Base-by-base conservation (phyloP, 2,113 vertebrate genomes). In the Podocnemis expansa region DNA sequence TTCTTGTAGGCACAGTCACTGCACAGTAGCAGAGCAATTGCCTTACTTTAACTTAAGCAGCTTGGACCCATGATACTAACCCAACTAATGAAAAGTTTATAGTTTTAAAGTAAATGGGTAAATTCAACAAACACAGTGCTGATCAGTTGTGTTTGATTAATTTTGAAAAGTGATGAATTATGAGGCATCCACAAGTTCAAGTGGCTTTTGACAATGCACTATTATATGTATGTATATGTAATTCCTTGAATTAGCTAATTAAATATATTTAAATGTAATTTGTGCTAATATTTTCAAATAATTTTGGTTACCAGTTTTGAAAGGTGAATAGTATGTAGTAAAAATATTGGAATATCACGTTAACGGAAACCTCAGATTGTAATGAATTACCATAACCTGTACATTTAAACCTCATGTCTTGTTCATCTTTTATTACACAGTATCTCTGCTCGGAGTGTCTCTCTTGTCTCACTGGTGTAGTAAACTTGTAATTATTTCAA, bases 61-160 rank as follows among this genome's bases (percentile, higher is more conserved):
- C 41, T 73, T 75, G 38, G 70, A 43, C 22, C 38, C 70, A 22
- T 43, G 24, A 13, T 84, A 73, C 89, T 82, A 89, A 92, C n/a
- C 88, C 67, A 80, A 70, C 78, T 91, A 92, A 96, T 95, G 87
- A 96, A 93, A 80, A 85, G 47, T 78, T 85, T 8, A n/a, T 73
- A 63, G 70, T 84, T 0, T 0, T 85, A 85, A 92, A 94, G 94
- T 31, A 31, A 47, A 49, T 63, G 17, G 93, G 55, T 38, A 78
- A 70, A 87, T 94, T 89, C 94, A 95, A 54, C 88, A 93, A 88
- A 85, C 60, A 67, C 88, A 86, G 78, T 56, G 92, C 87, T 73
- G 67, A 73, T 73, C n/a, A 73, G 41, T 21, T 73, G n/a, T 73
- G 10, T 21, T 96, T 93, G 84, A 88, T 95, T 93, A 87, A 82